Base-by-base conservation (phyloP, 2,113 vertebrate species). In the Eulemur rufifrons region DNA sequence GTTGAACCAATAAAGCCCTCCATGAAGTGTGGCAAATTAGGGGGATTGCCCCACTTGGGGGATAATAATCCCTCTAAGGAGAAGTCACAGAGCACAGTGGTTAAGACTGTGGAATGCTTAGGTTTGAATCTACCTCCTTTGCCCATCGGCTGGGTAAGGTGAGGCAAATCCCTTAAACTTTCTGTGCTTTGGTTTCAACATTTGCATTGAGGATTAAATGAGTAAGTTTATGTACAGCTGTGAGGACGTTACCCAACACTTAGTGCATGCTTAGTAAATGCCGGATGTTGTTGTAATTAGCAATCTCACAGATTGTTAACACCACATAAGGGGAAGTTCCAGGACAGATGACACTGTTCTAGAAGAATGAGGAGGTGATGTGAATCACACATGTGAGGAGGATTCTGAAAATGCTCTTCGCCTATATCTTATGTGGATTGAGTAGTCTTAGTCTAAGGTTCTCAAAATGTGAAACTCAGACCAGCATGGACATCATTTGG, bases 371-470 rank as follows among this genome's bases (percentile, higher is more conserved):
- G 29, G 17, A 21, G 9, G 2, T 25, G 47, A 42, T n/a, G 47
- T 4, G 18, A 20, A 37, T 50, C 29, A 64, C 68, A 17, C 27
- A 5, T 0, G 8, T 17, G 37, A 34, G 39, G 54, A 29, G 32
- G 21, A 54, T 34, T 63, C 9, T 21, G 9, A 32, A 45, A 59
- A 23, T 9, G 1, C 21, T 63, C 29, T 50, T 32, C 0, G 1
- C 7, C 13, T 37, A 5, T 9, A n/a, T 50, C 59, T 52, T 34
- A 13, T 17, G 20, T 21, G 13, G 13, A 34, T 37, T 27, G 11
- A 54, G n/a, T 3, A 32, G 11, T 15, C 78, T 47, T 23, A 8
- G 15, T n/a, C 39, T 76, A 8, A 29, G 42, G n/a, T 29, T 78
- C 54, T 45, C 17, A 37, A 37, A 77, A 52, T 11, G 9, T n/a